A percentile compares a stretch with the other conserved stretches of the same genome.
phyloP scores from a whole-genome alignment of 1,140 invertebrate genomes.

The Eriosoma lanigerum region DNA sequence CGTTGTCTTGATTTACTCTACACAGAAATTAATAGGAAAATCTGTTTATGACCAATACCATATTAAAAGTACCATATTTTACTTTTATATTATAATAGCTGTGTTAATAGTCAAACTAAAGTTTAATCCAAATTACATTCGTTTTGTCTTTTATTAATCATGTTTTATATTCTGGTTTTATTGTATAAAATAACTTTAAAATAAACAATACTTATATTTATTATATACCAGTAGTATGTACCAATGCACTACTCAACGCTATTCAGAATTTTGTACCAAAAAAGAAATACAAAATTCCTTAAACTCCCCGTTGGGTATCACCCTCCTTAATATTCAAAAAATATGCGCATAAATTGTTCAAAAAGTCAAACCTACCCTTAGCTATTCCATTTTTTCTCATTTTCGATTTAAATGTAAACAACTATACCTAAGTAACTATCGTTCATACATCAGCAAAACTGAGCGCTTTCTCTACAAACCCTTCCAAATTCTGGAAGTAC shows the following conservation, averaged over 20 bases:
- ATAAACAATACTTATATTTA: too few species aligned
- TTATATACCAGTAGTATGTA: too few species aligned
- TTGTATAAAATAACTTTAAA: too few species aligned
- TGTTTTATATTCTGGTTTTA: too few species aligned
- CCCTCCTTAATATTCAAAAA: neutral
- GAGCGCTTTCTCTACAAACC: slow-evolving; percentile 6
- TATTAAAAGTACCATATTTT: too few species aligned
- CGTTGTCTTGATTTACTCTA: too few species aligned
- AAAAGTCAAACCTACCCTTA: neutral
- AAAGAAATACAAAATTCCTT: neutral
- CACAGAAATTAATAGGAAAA: too few species aligned
- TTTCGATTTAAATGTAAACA: neutral
- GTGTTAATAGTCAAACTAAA: too few species aligned
- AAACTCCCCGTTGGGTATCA: neutral
- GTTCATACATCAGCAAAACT: neutral
- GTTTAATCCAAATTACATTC: too few species aligned
- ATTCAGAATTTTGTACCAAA: neutral
- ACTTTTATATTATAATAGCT: too few species aligned
- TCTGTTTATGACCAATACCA: too few species aligned
- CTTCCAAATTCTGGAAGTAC: neutral
- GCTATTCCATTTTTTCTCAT: slow-evolving; percentile 5
- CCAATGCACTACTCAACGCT: slow-evolving; percentile 7
- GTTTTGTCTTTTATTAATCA: too few species aligned
- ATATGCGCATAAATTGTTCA: neutral
- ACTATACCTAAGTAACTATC: neutral